Evolutionary conservation across 2,113 vertebrate species (phyloP), one percentile per base, ranked within the genome.

Genomic region (Hyla sarda): DNA sequence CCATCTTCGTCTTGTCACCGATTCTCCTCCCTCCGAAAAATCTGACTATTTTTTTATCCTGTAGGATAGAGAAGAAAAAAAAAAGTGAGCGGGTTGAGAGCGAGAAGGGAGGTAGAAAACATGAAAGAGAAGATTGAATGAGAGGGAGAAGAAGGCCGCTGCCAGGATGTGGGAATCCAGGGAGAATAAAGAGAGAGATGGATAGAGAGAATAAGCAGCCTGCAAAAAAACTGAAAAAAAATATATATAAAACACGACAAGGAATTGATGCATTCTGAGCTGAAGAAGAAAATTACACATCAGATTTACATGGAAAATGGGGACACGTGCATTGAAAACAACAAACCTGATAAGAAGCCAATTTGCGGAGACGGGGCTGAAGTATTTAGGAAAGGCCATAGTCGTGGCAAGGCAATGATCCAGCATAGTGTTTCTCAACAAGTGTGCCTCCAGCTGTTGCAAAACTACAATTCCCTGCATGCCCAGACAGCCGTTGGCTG

Each of bases 1-100:
- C 84, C 84, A 86, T 86, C 65, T 75, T 80, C 30, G 23, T 72
- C 67, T 80, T 80, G 48, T 54, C 76, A 28, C 60, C 60, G 25
- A 28, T 37, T 80, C 60, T 69, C 52, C 54, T 75, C 32, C 60
- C 45, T 67, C 74, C n/a, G 72, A 41, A 77, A 67, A 52, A 54
- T 37, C 75, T 34, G 32, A 41, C 32, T 79, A 85, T 71, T 34
- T 79, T n/a, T 52, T 86, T 80, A 80, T 56, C 65, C 76, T 86
- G 50, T 5, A 58, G 58, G 47, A 84, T 34, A 76, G n/a, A 65
- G 77, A 41, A 41, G 8, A 41, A 41, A 41, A 8, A n/a, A n/a
- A 76, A 75, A 62, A 85, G 56, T 77, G 16, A 67, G 73, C 19
- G 58, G 71, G 41, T 58, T 56, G 25, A 77, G 72, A 48, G 17